Evolutionary conservation across 2,797 vertebrate genomes (phyloP), one percentile per base, ranked within the genome.

Genomic region (Pygocentrus nattereri): DNA sequence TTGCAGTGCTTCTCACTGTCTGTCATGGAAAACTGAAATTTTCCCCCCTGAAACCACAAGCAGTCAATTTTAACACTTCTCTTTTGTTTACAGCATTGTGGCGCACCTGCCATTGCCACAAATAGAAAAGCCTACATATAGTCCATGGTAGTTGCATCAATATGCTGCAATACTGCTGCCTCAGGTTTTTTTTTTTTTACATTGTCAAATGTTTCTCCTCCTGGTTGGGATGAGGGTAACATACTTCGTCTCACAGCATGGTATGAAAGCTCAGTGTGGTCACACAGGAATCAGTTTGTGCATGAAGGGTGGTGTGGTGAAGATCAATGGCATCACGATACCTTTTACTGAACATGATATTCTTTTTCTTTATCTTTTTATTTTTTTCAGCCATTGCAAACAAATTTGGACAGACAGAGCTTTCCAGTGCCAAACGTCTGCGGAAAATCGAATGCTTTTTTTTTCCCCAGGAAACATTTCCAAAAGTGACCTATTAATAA

Each of bases 81-180:
- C 23, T 70, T 64, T 38, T 65, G 21, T 76, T 76, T 65, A 67
- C 34, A 21, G 44, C 59, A 64, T 15, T 6, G 49, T 21, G 8
- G 61, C 18, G 25, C 27, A 67, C 59, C 59, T 80, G 70, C 52
- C 44, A 54, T 3, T 3, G 58, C 61, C 70, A 80, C 59, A 58
- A 80, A 80, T 74, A 74, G 70, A 80, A 59, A 16, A 2, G 52
- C 25, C 61, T 31, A 10, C 16, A 19, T 31, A 61, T 50, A 1
- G 52, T 31, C 19, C 12, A 59, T 54, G 8, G 64, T 74, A 67
- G 59, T 44, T 80, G 79, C 59, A 74, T 74, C 70, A 80, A 74
- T 67, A 23, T 58, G 34, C 54, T 80, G 71, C 79, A 74, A 30
- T 68, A 64, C 67, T 67, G 61, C 61, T 67, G 59, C n/a, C 18